Conservation (phyloP, 2,113 vertebrate species). For the Hippocampus zosterae region DNA sequence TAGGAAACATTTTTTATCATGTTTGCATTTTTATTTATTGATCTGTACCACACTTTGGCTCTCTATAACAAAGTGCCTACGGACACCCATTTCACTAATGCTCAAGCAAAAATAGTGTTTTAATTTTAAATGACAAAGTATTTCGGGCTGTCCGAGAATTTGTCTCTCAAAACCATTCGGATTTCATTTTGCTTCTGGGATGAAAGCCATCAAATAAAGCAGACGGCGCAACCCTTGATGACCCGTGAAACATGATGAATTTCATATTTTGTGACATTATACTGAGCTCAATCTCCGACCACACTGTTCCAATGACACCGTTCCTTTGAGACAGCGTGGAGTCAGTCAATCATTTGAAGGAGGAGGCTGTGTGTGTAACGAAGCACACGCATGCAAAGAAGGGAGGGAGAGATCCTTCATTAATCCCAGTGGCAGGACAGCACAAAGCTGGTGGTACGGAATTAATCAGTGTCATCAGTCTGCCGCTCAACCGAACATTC, state of each 20-base stretch:
- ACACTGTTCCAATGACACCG: neutral
- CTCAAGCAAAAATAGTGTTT: neutral
- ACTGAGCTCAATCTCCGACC: slow-evolving; percentile 23
- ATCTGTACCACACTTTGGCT: no score
- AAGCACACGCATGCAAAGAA: slow-evolving; percentile 1
- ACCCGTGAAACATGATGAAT: slow-evolving; percentile 4
- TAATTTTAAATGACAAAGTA: neutral
- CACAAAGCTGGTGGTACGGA: slow-evolving; percentile 38
- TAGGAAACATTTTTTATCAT: no score
- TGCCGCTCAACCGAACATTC: slow-evolving; percentile 7
- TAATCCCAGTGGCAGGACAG: slow-evolving; percentile 41
- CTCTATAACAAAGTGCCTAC: no score
- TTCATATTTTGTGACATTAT: slow-evolving; percentile 9
- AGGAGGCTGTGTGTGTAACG: slow-evolving; percentile 4
- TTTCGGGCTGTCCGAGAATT: neutral
- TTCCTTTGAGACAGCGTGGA: slow-evolving; percentile 24
- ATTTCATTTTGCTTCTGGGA: neutral
- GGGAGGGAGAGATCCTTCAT: slow-evolving; percentile 5
- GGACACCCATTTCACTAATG: no score
- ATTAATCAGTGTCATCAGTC: slow-evolving; percentile 34
- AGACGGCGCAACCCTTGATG: neutral
- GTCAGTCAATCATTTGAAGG: slow-evolving; percentile 34
- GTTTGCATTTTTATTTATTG: no score
- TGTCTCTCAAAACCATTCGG: neutral
- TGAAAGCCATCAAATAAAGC: neutral